These are phyloP conservation scores for Pelosia muscerda DNA, from an alignment of 2,888 invertebrate genomes.

Conservation along the genomic window DNA sequence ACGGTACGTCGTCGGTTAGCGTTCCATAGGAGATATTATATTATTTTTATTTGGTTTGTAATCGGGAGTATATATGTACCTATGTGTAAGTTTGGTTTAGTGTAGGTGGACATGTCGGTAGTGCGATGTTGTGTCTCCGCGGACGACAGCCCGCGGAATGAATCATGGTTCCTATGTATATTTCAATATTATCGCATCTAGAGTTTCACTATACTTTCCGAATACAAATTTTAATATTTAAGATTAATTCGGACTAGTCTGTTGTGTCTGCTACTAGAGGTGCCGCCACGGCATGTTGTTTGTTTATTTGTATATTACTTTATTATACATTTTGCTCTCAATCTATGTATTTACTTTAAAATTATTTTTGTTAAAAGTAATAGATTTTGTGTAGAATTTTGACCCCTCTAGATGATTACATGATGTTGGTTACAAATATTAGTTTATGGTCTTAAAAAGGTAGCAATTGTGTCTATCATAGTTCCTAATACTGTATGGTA, in stretches of 20 bases:
- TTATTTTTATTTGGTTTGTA: constrained; percentile 68
- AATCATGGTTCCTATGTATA: constrained; percentile 88
- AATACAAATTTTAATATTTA: constrained; percentile 87
- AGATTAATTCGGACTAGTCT: constrained; percentile 86
- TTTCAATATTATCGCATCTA: constrained; percentile 88
- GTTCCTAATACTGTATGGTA: constrained; percentile 86
- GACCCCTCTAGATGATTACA: constrained; percentile 65
- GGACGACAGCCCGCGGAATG: constrained; percentile 81
- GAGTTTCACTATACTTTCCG: constrained; percentile 87
- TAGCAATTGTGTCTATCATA: constrained; percentile 85
- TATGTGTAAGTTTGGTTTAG: constrained; percentile 76
- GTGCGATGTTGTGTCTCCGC: constrained; percentile 84
- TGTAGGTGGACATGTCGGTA: constrained; percentile 80
- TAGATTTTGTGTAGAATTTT: constrained; percentile 68
- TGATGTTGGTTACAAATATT: constrained; percentile 79
- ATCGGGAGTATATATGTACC: constrained; percentile 64
- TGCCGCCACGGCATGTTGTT: constrained; percentile 84
- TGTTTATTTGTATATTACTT: constrained; percentile 74
- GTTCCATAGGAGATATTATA: constrained; percentile 56
- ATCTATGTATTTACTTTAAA: constrained; percentile 65
- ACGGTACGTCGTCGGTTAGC: constrained; percentile 62
- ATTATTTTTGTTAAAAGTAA: constrained; percentile 73
- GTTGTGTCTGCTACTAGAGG: constrained; percentile 83
- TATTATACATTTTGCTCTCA: constrained; percentile 55
- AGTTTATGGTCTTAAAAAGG: constrained; percentile 80